Evolutionary conservation across 53 echinoderm and acorn worm genomes (phyloP), one percentile per base, ranked within the genome.

Genomic region (Zoroaster sp.): DNA sequence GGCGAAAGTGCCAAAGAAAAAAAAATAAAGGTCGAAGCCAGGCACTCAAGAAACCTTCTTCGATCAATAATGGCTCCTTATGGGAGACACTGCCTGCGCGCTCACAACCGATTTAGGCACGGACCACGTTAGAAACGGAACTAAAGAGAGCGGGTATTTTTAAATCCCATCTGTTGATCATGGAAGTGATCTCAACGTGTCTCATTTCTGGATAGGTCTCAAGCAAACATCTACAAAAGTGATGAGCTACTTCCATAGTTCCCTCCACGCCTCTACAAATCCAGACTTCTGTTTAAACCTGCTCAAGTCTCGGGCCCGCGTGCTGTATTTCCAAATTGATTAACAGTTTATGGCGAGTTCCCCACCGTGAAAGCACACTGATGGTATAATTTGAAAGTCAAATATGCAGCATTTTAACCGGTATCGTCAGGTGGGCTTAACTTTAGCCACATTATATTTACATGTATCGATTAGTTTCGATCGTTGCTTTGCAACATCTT

Each of bases 1-100:
- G 21, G 13, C 67, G 17, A 41, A 25, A 31, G 36, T 25, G 41
- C 65, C 44, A 9, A 66, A 30, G 36, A 66, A 42, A 41, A 43
- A 43, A 41, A 74, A 21, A 10, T n/a, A 39, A 45, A 35, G 69
- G 69, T 85, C 37, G 85, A 85, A 85, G 70, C 46, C 35, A 49
- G 45, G 85, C 85, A 85, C 85, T 85, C 85, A 85, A 85, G 85
- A 49, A 85, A 8, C 46, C 51, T 42, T 14, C 4, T 7, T 31
- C 71, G 53, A 85, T 85, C 85, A 85, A 85, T 85, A 85, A 17
- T 18, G 47, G 39, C 74, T 74, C 38, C 23, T 74, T 74, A 74
- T 25, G 74, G 40, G 40, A 23, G 74, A 40, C 30, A 42, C 83
- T 43, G 66, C 34, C 83, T 41, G 41, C 14, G 28, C 17, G 46